These are phyloP conservation scores for Montipora efflorescens DNA, from an alignment of 64 coral and sea anemone genomes.

Conservation along the genomic window DNA sequence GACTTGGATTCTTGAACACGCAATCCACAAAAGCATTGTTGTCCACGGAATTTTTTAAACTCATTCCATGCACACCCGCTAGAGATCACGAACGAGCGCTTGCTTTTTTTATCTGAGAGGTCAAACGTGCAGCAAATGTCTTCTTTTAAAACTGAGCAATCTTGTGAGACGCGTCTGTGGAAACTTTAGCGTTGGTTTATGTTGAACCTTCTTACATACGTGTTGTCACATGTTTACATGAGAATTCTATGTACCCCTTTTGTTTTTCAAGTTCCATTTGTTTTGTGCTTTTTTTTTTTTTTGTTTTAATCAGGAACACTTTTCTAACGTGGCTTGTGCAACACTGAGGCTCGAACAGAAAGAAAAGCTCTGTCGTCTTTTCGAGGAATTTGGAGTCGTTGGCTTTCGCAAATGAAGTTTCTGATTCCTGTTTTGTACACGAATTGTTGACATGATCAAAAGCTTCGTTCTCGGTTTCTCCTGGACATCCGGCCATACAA, in stretches of 20 bases:
- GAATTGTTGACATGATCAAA: too few relatives aligned
- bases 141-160: slow-evolving; percentile 50
- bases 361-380: too few relatives aligned
- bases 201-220: slow-evolving; percentile 22
- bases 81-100: slow-evolving; percentile 44
- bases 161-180: neutral
- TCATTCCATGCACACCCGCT: slow-evolving; percentile 91
- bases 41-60: neutral
- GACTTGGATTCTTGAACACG: slow-evolving; percentile 64
- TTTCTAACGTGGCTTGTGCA: too few relatives aligned
- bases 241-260: slow-evolving; percentile 43
- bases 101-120: slow-evolving; percentile 54
- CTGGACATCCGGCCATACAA: too few relatives aligned
- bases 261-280: slow-evolving; percentile 31
- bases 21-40: slow-evolving; percentile 83
- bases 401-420: too few relatives aligned
- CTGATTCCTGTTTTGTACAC: too few relatives aligned
- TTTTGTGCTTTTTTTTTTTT: too few relatives aligned
- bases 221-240: slow-evolving; percentile 37
- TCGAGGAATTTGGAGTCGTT: too few relatives aligned
- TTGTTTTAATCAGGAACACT: too few relatives aligned
- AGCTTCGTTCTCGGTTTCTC: too few relatives aligned
- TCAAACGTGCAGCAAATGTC: slow-evolving; percentile 46
- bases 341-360: too few relatives aligned
- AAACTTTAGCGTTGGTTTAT: slow-evolving; percentile 47